These are phyloP conservation scores for Centruroides vittatus DNA, from an alignment of 1,140 invertebrate genomes.

Conservation along the genomic window DNA sequence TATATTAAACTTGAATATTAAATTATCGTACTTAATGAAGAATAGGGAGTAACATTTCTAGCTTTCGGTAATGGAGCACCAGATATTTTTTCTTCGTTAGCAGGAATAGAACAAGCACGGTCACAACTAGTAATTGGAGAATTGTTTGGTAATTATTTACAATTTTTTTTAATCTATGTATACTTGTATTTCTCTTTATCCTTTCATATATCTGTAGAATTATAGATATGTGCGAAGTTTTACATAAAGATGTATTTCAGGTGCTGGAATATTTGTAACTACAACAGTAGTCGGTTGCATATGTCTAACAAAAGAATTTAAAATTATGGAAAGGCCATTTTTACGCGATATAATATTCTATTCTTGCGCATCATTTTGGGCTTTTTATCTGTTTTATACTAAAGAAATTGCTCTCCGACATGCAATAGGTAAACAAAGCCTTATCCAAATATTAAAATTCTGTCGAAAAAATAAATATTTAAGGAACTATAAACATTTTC, in stretches of 20 bases:
- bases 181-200: not conserved
- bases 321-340: conserved; percentile 40
- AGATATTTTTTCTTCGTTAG: conserved; percentile 51
- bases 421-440: conserved; percentile 29
- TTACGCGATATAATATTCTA: conserved; percentile 52
- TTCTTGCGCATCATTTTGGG: conserved; percentile 36
- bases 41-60: conserved; percentile 47
- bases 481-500: no score
- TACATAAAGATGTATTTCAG: conserved; percentile 2
- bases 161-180: no score
- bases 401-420: conserved; percentile 32
- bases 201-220: not conserved
- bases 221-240: not conserved
- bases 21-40: no score
- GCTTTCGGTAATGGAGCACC: conserved; percentile 68
- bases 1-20: conserved; percentile 35
- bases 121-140: conserved; percentile 42
- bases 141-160: conserved; percentile 35
- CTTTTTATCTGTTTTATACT: conserved; percentile 33
- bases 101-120: conserved; percentile 32
- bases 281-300: conserved; percentile 47
- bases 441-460: no score
- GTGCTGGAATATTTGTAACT: conserved; percentile 48
- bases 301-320: conserved; percentile 41
- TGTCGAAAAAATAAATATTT: no score